Evolutionary conservation across 2,888 invertebrate species (phyloP), one percentile per base, ranked within the genome.

Genomic region (Eledona agricola): DNA sequence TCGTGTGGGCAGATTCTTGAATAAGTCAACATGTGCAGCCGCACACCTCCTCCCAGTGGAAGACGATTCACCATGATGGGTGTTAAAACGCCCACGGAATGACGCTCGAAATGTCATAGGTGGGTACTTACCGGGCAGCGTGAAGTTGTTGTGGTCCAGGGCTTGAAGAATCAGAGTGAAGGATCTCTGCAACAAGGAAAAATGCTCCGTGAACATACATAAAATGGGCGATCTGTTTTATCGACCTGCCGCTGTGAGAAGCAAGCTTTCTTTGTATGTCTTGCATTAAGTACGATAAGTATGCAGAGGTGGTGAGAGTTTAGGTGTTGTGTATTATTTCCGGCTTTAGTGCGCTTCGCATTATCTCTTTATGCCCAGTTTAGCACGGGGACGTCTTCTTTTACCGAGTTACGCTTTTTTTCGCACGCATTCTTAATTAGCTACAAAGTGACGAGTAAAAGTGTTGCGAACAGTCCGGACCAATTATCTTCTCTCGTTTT

Each of bases 141-240:
- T 83, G 75, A 84, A 85, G 76, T 88, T 87, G 78, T 81, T 85
- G 77, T 89, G 87, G 80, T 95, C 93, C 82, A 90, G 85, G 59
- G 93, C 93, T 79, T 93, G 93, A 69, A 95, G 85, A 69, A 94
- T 93, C 72, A 95, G 83, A 66, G 94, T 94, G 81, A 94, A 94
- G 66, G 93, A 92, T 78, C 93, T 88, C 94, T 90, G 88, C 65
- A 86, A 85, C 73, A 72, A 72, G 72, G 67, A 64, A 64, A 67
- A 66, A 6, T 25, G 43, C 40, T 47, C 15, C 32, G 13, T 29
- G 7, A 38, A 7, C 11, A 11, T 5, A 5, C 4, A 3, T 16
- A 16, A 16, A 40, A 7, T 11, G 7, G 13, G 29, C 15, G 12
- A 19, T 19, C 6, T 19, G 5, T 5, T 19, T 19, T n/a, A n/a